phyloP scores from a whole-genome alignment of 2,888 invertebrate species.

The Drosophila kambysellisi region DNA sequence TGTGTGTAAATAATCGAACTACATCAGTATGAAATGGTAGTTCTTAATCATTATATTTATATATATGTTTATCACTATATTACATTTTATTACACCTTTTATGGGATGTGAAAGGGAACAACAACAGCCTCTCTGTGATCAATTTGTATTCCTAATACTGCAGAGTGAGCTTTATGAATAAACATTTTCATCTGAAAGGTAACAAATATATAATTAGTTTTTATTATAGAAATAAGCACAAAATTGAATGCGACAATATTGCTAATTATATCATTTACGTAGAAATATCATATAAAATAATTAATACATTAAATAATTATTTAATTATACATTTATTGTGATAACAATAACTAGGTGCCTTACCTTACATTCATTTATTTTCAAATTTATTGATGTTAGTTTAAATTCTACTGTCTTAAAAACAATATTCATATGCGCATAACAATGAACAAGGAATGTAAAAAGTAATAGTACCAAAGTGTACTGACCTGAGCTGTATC shows the following conservation, averaged over 20 bases:
- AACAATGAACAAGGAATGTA: neutral
- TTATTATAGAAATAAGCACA: neutral
- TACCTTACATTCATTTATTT: neutral
- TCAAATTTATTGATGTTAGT: neutral
- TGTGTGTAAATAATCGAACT: conserved; percentile 6
- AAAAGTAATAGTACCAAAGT: neutral
- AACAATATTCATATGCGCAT: neutral
- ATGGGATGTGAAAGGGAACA: conserved; percentile 93
- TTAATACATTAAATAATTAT: neutral
- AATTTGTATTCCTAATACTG: conserved; percentile 92
- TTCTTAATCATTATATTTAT: conserved; percentile 19
- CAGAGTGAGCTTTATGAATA: conserved; percentile 89
- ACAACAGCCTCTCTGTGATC: conserved; percentile 96
- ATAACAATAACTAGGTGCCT: neutral
- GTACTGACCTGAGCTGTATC: conserved; percentile 90
- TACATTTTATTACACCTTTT: conserved; percentile 73
- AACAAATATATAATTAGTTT: conserved; percentile 6
- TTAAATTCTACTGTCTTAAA: neutral
- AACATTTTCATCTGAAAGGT: conserved; percentile 89
- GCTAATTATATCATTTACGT: neutral
- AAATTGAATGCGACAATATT: neutral
- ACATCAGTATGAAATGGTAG: conserved; percentile 24
- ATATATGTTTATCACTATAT: conserved; percentile 29
- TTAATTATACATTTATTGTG: neutral
- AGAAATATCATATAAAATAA: neutral